A percentile compares a stretch with the other conserved stretches of the same genome.
phyloP scores from a whole-genome alignment of 1,140 invertebrate species.

The Hestina assimilis region DNA sequence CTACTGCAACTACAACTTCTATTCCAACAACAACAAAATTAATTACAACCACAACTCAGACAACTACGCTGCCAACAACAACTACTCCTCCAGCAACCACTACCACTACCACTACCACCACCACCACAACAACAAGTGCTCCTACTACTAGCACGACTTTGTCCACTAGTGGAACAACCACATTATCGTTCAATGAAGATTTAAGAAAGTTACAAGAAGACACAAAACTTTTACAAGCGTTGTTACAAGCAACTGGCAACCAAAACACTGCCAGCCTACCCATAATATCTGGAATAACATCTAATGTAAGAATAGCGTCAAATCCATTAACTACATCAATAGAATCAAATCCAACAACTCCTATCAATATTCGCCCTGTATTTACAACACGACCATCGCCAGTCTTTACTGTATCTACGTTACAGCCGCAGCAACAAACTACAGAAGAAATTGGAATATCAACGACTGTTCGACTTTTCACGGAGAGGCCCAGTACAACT shows the following conservation, averaged over 20 bases:
- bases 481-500: slow-evolving; percentile 40
- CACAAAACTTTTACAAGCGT: slow-evolving; percentile 46
- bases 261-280: slow-evolving; percentile 44
- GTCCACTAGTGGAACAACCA: slow-evolving; percentile 23
- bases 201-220: slow-evolving; percentile 51
- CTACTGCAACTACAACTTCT: slow-evolving; percentile 18
- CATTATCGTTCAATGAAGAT: slow-evolving; percentile 39
- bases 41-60: slow-evolving; percentile 20
- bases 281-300: slow-evolving; percentile 61
- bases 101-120: slow-evolving; percentile 26
- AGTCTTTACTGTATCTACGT: slow-evolving; percentile 49
- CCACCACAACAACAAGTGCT: slow-evolving; percentile 27
- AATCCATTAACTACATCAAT: slow-evolving; percentile 55
- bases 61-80: slow-evolving; percentile 31
- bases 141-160: slow-evolving; percentile 22
- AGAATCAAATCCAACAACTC: slow-evolving; percentile 59
- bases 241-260: slow-evolving; percentile 47
- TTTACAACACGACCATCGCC: slow-evolving; percentile 46
- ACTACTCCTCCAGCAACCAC: slow-evolving; percentile 35
- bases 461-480: slow-evolving; percentile 56
- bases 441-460: slow-evolving; percentile 61
- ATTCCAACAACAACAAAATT: slow-evolving; percentile 25
- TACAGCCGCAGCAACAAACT: slow-evolving; percentile 49
- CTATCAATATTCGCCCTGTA: slow-evolving; percentile 55
- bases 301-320: slow-evolving; percentile 66